Evolutionary conservation across 2,888 invertebrate species (phyloP), one percentile per base, ranked within the genome.

Genomic region (Incurvaria masculella): DNA sequence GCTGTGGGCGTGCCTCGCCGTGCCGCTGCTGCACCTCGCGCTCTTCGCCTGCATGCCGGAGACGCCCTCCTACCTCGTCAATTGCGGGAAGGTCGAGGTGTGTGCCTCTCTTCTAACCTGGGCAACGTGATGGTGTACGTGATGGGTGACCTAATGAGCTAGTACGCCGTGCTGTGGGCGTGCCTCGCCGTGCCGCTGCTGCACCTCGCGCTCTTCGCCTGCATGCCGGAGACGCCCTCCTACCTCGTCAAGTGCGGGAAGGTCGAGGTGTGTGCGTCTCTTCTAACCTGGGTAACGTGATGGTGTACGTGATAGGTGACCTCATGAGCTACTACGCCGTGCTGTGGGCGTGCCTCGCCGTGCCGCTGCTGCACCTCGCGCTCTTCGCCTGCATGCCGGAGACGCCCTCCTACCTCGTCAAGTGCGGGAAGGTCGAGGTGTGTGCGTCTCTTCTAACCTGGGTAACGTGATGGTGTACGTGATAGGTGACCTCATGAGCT

Each of bases 141-240:
- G 1, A 56, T 76, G 53, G 78, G 75, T 0, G 78, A 75, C 44
- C 73, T 75, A 43, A 42, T 78, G 56, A 69, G 70, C 48, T 78
- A 78, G 49, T 62, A 65, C 17, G 65, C 66, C 3, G 66, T 65
- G 39, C 54, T 76, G 21, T 78, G 78, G 76, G 66, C 73, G 14
- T 70, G 72, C 43, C 52, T 76, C 46, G 61, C 68, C 2, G 66
- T 76, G 41, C 76, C 78, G 0, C 49, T 78, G 47, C 48, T 76
- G 11, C 78, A 78, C 58, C 41, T 78, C 47, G 45, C 75, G 27
- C 54, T 72, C 47, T 78, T 76, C 52, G 63, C 61, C 0, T 57
- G 68, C 2, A 74, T 78, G 76, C 78, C 78, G 2, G 78, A 78
- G 43, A 76, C 78, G 1, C 78, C 78, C 0, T 73, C 73, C 8